A percentile compares a stretch with the other conserved stretches of the same genome.
Evolutionary conservation across 2,888 invertebrate genomes (phyloP).

Genomic region (Epinotia demarniana): DNA sequence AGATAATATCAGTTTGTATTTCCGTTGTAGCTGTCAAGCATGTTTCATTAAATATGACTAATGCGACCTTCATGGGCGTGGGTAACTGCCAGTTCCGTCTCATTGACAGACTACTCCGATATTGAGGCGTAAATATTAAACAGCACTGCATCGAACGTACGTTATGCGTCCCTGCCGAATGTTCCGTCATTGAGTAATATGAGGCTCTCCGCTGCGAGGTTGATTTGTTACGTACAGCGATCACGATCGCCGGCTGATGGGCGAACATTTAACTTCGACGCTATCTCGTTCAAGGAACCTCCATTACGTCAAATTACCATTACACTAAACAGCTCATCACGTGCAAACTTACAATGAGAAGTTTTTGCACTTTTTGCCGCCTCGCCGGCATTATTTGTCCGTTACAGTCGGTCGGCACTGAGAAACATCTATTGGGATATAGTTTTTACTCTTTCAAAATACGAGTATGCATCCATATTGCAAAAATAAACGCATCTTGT

Average conservation of each 20-base stretch:
- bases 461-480: too few relatives aligned
- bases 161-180: slow-evolving; percentile 39
- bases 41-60: slow-evolving; percentile 20
- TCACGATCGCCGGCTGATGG: slow-evolving; percentile 60
- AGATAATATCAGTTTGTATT: slow-evolving; percentile 23
- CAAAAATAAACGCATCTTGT: too few relatives aligned
- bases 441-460: not conserved
- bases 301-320: slow-evolving; percentile 45
- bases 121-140: slow-evolving; percentile 17
- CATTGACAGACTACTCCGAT: slow-evolving; percentile 19
- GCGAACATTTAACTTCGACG: slow-evolving; percentile 59
- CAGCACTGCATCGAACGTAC: slow-evolving; percentile 27
- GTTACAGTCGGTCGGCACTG: not conserved
- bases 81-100: slow-evolving; percentile 26
- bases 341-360: slow-evolving; percentile 18
- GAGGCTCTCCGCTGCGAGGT: slow-evolving; percentile 55
- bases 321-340: slow-evolving; percentile 42
- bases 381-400: not conserved
- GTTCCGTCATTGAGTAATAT: slow-evolving; percentile 59
- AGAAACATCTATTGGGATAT: not conserved
- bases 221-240: slow-evolving; percentile 66
- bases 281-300: slow-evolving; percentile 47
- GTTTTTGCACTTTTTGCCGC: slow-evolving; percentile 1
- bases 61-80: slow-evolving; percentile 8
- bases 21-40: slow-evolving; percentile 23